These are phyloP conservation scores for Ennomos fuscantarius DNA, from an alignment of 2,888 invertebrate genomes.

Conservation along the genomic window DNA sequence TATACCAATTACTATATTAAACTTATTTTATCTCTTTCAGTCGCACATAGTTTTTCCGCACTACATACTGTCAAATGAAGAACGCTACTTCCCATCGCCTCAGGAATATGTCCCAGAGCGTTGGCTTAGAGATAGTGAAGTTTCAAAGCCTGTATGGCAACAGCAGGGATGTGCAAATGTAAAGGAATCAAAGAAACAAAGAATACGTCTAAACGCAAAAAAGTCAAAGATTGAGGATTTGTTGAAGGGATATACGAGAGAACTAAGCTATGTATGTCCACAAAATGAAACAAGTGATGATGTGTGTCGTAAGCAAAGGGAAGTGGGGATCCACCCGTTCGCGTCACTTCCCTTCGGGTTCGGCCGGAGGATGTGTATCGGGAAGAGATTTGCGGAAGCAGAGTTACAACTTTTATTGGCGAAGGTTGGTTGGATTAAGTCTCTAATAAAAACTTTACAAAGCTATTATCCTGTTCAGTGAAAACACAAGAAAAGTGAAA, in stretches of 20 bases:
- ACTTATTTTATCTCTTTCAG: conserved; percentile 71
- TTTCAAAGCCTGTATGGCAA: conserved; percentile 7
- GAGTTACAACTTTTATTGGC: conserved; percentile 90
- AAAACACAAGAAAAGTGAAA: neutral
- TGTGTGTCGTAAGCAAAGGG: conserved; percentile 79
- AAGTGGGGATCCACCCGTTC: conserved; percentile 88
- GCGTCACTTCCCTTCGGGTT: conserved; percentile 91
- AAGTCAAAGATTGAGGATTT: conserved; percentile 16
- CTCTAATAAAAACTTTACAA: neutral
- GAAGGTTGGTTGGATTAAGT: conserved; percentile 80
- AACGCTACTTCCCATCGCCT: conserved; percentile 89
- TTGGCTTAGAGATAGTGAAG: conserved; percentile 87
- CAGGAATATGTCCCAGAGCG: conserved; percentile 90
- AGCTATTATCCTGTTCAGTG: neutral
- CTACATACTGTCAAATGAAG: conserved; percentile 90
- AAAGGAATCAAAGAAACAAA: conserved; percentile 10
- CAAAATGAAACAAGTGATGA: conserved; percentile 28
- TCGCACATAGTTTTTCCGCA: conserved; percentile 92
- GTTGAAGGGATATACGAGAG: conserved; percentile 6
- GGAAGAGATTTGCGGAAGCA: conserved; percentile 92
- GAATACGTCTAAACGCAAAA: neutral
- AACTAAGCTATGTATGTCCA: conserved; percentile 21
- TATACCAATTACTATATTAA: neutral
- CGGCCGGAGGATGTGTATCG: conserved; percentile 91
- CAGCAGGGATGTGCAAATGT: too few relatives aligned